These are phyloP conservation scores for Crotalus tigris DNA, from an alignment of 2,113 vertebrate species.

Conservation along the genomic window DNA sequence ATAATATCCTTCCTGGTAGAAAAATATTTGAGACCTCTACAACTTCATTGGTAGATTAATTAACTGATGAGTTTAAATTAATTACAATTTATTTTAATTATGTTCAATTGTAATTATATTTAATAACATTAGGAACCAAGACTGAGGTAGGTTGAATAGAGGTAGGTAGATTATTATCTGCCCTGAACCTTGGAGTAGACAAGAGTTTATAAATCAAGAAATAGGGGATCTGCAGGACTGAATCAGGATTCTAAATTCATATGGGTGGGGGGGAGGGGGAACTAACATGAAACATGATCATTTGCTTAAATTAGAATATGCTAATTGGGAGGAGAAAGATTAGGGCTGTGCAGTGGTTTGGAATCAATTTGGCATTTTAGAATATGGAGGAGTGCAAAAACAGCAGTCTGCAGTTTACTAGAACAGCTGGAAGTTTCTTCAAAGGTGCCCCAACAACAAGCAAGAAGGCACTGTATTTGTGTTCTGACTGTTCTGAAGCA, in stretches of 20 bases:
- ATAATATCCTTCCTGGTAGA: neutral
- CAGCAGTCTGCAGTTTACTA: neutral
- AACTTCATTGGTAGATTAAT: neutral
- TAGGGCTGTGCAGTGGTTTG: neutral
- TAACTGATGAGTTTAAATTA: neutral
- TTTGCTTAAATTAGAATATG: neutral
- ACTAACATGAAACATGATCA: neutral
- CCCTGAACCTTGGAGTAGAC: neutral
- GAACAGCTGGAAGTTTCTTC: neutral
- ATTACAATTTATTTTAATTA: neutral
- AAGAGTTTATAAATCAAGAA: neutral
- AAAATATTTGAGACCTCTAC: neutral
- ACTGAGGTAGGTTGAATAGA: neutral
- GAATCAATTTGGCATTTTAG: neutral
- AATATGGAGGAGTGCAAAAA: neutral
- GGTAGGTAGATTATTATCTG: neutral
- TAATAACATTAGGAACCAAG: neutral
- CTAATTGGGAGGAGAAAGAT: neutral
- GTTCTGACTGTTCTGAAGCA: neutral
- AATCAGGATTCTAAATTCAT: neutral
- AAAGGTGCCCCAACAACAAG: neutral
- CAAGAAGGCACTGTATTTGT: neutral
- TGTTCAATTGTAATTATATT: neutral
- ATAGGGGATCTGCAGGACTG: neutral
- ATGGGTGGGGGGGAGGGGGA: rapidly evolving